These are phyloP conservation scores for Isurus oxyrinchus DNA, from an alignment of 2,113 vertebrate genomes.

Conservation along the genomic window DNA sequence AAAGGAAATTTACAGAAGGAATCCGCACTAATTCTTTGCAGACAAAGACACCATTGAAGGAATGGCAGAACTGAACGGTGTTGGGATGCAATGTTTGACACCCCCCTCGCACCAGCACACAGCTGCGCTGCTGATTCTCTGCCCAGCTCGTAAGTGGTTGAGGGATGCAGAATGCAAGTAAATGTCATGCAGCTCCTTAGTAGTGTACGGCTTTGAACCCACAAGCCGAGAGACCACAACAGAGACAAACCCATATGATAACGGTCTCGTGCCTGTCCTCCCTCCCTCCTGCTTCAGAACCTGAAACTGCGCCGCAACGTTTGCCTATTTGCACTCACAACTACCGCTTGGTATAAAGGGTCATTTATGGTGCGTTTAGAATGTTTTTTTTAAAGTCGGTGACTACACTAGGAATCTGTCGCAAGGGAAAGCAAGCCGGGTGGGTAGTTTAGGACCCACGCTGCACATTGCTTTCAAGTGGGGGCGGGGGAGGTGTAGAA, in stretches of 20 bases:
- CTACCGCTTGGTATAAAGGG: neutral
- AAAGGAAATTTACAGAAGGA: conserved; percentile 28
- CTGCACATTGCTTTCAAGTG: neutral
- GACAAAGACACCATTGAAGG: conserved; percentile 25
- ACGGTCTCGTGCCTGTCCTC: neutral
- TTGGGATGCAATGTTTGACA: neutral
- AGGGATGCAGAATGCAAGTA: neutral
- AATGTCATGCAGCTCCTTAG: neutral
- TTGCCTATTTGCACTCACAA: neutral
- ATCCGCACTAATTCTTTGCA: conserved; percentile 21
- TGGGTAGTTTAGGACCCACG: neutral
- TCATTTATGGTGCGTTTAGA: neutral
- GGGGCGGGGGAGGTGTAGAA: neutral
- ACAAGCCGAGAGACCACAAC: neutral
- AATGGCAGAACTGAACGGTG: neutral
- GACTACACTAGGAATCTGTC: neutral
- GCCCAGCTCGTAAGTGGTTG: neutral
- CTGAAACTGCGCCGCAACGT: neutral
- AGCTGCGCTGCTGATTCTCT: neutral
- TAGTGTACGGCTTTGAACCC: neutral
- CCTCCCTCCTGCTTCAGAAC: neutral
- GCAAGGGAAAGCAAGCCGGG: neutral
- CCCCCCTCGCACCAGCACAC: neutral
- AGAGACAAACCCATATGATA: neutral
- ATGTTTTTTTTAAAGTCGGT: neutral